Percentiles rank a stretch among this genome's conserved stretches.
phyloP scores from a whole-genome alignment of 2,888 invertebrate species.

The Coelogynopora nodosa region DNA sequence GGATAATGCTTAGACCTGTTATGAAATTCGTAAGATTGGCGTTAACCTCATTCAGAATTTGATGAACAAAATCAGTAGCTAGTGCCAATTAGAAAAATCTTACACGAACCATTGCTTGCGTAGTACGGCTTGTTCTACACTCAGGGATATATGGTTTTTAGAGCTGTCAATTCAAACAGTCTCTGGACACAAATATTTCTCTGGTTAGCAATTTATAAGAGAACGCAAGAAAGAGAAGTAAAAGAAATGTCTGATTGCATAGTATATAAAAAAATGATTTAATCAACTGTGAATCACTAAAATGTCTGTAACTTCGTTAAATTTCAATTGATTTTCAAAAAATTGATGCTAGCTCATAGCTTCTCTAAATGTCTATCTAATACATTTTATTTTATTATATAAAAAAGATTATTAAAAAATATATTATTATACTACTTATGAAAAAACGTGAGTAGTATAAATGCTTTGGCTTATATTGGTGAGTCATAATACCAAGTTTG shows the following conservation, averaged over 20 bases:
- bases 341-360: too few species aligned
- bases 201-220: conserved; percentile 1
- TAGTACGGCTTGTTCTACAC: background rate
- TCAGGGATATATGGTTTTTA: background rate
- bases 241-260: background rate
- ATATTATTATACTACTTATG: too few species aligned
- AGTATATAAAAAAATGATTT: background rate
- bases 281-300: too few species aligned
- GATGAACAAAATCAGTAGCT: background rate
- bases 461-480: too few species aligned
- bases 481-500: too few species aligned
- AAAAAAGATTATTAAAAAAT: too few species aligned
- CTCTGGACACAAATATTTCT: conserved; percentile 12
- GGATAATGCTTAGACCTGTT: background rate
- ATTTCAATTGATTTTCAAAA: too few species aligned
- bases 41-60: background rate
- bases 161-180: conserved; percentile 12
- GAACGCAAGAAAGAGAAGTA: background rate
- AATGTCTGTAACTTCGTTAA: too few species aligned
- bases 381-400: too few species aligned
- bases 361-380: too few species aligned
- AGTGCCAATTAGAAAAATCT: background rate
- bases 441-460: too few species aligned
- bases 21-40: background rate
- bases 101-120: background rate